Percentiles rank a stretch among this genome's conserved stretches.
phyloP scores from a whole-genome alignment of 1,140 invertebrate genomes.

The Scylla paramamosain region DNA sequence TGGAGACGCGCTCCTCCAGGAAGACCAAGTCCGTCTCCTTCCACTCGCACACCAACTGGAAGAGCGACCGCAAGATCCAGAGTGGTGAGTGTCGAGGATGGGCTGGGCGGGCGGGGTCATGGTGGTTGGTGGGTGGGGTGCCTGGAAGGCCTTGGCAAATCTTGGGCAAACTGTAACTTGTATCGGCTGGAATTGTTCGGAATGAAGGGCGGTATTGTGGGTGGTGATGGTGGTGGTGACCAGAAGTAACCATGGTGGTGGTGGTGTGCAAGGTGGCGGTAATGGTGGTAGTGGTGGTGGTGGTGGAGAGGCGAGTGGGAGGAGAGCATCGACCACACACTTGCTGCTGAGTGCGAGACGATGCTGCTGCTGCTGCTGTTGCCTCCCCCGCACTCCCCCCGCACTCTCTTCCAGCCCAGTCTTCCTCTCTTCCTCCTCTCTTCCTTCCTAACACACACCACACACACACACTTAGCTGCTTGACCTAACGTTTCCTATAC shows the following conservation, averaged over 20 bases:
- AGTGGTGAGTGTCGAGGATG: slow-evolving; percentile 71
- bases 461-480: too few species aligned
- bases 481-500: too few species aligned
- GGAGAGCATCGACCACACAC: background rate
- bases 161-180: too few species aligned
- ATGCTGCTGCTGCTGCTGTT: background rate
- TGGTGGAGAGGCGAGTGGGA: slow-evolving; percentile 21
- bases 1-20: slow-evolving; percentile 50
- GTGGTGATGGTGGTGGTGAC: background rate
- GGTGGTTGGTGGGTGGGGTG: too few species aligned
- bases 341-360: background rate
- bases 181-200: too few species aligned
- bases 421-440: background rate
- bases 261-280: background rate
- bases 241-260: background rate
- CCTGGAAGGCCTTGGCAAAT: too few species aligned
- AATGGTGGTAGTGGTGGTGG: background rate
- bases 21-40: slow-evolving; percentile 77
- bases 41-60: slow-evolving; percentile 77
- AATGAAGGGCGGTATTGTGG: too few species aligned
- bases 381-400: background rate
- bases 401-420: background rate
- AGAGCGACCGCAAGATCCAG: slow-evolving; percentile 76
- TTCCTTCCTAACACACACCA: background rate
- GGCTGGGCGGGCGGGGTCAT: background rate